Evolutionary conservation across 2,888 invertebrate genomes (phyloP).

Genomic region (Hydroisotoma schaefferi): DNA sequence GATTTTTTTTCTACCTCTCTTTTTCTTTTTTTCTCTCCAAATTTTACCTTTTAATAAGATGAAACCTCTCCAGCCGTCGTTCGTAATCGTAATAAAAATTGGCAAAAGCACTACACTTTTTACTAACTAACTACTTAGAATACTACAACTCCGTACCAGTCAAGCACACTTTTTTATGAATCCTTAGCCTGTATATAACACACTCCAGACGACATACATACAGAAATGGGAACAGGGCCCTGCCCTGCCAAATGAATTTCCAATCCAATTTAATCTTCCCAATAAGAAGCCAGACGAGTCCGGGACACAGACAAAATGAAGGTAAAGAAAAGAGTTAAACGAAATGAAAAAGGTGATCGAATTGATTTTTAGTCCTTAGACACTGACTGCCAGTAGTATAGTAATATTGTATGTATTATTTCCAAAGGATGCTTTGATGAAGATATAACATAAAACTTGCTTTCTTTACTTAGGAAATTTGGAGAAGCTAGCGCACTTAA

Average conservation of each 20-base stretch:
- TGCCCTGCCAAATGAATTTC: slow-evolving; percentile 9
- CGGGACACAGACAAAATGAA: too few species aligned
- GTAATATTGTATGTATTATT: too few species aligned
- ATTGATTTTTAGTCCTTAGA: slow-evolving; percentile 1
- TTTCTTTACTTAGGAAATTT: slow-evolving; percentile 9
- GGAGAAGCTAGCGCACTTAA: too few species aligned
- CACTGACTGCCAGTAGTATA: neutral
- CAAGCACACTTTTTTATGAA: too few species aligned
- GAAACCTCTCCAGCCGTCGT: neutral
- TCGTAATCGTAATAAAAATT: slow-evolving; percentile 1
- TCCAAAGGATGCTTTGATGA: too few species aligned
- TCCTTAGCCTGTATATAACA: too few species aligned
- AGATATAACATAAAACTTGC: too few species aligned
- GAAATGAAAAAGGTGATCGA: slow-evolving; percentile 11
- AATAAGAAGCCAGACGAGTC: slow-evolving; percentile 8
- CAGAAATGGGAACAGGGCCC: neutral
- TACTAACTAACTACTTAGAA: too few species aligned
- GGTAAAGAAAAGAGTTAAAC: neutral
- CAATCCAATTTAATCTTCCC: slow-evolving; percentile 11
- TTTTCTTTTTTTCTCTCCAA: neutral
- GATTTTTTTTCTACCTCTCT: neutral
- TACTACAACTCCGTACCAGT: too few species aligned
- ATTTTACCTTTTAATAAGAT: neutral
- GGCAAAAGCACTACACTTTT: too few species aligned
- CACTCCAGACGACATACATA: too few species aligned